phyloP scores from a whole-genome alignment of 2,113 vertebrate species.

The Cavia porcellus region DNA sequence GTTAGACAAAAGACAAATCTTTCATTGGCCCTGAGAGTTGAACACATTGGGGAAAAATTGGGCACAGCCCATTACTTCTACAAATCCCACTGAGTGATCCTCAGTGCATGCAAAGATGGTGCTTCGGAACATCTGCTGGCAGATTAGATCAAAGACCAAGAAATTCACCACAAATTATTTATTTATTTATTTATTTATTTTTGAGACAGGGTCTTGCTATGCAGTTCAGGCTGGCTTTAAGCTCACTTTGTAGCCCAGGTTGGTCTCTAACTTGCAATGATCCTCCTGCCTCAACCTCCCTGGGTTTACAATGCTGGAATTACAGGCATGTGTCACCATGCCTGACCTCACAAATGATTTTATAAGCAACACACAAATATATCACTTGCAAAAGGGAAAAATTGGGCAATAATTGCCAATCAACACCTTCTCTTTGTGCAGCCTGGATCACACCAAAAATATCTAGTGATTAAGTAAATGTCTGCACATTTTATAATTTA shows the following conservation, averaged over 20 bases:
- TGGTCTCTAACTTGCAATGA: no score
- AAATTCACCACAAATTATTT: conserved; percentile 79
- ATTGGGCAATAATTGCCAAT: conserved; percentile 72
- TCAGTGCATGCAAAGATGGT: conserved; percentile 77
- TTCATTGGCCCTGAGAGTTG: conserved; percentile 79
- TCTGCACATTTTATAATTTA: background rate
- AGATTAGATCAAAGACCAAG: conserved; percentile 81
- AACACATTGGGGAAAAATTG: conserved; percentile 79
- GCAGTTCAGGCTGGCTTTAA: no score
- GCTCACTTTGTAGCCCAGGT: no score
- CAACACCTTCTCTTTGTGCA: conserved; percentile 53
- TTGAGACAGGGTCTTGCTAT: no score
- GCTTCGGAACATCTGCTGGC: conserved; percentile 76
- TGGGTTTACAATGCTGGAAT: no score
- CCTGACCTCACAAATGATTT: conserved; percentile 69
- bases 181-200: no score
- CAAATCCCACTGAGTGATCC: conserved; percentile 75
- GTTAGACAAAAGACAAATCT: conserved; percentile 82
- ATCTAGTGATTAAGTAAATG: background rate
- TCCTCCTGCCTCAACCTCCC: no score
- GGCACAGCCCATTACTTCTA: conserved; percentile 84
- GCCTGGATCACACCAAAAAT: background rate
- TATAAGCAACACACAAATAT: conserved; percentile 69
- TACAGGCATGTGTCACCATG: no score
- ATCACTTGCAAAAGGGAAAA: conserved; percentile 74